Conservation (phyloP, 2,888 invertebrate species). For the Eristalinus sepulchralis region DNA sequence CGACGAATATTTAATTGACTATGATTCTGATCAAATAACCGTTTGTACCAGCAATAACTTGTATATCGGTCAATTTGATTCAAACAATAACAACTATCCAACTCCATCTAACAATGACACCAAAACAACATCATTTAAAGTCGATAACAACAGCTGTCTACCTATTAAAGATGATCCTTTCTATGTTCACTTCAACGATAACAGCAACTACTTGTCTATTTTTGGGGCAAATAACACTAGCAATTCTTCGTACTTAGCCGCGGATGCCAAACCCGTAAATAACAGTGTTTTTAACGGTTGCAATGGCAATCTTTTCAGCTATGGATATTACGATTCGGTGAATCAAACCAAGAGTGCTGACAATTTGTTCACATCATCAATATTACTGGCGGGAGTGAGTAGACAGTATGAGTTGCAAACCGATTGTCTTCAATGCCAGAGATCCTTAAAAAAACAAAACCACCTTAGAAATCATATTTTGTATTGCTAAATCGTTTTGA, state of each 20-base stretch:
- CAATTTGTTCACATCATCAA: slow-evolving; percentile 49
- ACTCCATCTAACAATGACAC: slow-evolving; percentile 71
- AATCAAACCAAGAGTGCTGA: slow-evolving; percentile 50
- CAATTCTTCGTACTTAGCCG: slow-evolving; percentile 13
- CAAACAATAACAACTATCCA: slow-evolving; percentile 59
- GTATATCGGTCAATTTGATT: slow-evolving; percentile 63
- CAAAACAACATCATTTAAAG: slow-evolving; percentile 26
- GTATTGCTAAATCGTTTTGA: slow-evolving; percentile 6
- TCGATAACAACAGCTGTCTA: slow-evolving; percentile 33
- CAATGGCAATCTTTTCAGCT: slow-evolving; percentile 60
- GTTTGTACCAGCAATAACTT: slow-evolving; percentile 71
- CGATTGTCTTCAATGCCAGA: slow-evolving; percentile 8
- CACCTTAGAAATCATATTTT: not conserved
- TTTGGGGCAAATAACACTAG: slow-evolving; percentile 39
- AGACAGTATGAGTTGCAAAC: slow-evolving; percentile 1
- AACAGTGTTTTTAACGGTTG: slow-evolving; percentile 27
- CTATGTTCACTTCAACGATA: slow-evolving; percentile 36
- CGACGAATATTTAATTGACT: slow-evolving; percentile 74
- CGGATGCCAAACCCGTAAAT: slow-evolving; percentile 11
- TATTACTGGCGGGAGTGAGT: slow-evolving; percentile 54
- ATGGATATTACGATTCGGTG: slow-evolving; percentile 49
- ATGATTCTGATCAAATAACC: slow-evolving; percentile 73
- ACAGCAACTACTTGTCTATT: slow-evolving; percentile 33
- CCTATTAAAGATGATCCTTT: slow-evolving; percentile 53
- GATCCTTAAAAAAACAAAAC: not conserved